Conservation (phyloP, 2,113 vertebrate species). For the Terrapene triunguis region DNA sequence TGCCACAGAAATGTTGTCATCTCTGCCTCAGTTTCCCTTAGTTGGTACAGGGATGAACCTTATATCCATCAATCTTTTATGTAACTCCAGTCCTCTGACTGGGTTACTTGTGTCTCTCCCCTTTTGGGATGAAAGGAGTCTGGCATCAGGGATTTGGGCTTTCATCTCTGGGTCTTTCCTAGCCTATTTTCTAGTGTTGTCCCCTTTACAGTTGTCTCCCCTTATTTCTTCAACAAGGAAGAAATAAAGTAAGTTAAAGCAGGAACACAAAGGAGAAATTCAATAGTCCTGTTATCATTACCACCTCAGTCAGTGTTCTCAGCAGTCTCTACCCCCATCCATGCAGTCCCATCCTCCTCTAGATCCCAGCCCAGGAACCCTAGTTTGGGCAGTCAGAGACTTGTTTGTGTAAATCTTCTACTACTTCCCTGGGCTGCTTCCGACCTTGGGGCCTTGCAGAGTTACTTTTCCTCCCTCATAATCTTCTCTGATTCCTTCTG, state of each 20-base stretch:
- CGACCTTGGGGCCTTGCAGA: too few species aligned
- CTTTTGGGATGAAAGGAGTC: background rate
- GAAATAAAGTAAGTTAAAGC: background rate
- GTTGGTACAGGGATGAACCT: too few species aligned
- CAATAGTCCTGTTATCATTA: background rate
- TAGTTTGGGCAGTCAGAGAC: too few species aligned
- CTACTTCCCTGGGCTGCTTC: too few species aligned
- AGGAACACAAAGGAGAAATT: background rate
- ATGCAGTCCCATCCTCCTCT: background rate
- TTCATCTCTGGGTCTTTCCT: background rate
- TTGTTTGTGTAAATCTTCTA: too few species aligned
- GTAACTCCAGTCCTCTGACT: background rate
- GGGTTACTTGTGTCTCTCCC: background rate
- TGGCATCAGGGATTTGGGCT: background rate
- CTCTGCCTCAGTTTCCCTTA: background rate
- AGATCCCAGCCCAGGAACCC: background rate
- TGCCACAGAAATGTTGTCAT: background rate
- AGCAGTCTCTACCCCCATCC: too few species aligned
- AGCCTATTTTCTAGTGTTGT: background rate
- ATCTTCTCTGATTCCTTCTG: background rate
- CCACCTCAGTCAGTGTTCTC: background rate
- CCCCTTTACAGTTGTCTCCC: background rate
- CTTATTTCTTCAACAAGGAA: background rate
- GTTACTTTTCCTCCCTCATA: too few species aligned
- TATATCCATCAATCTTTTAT: background rate